phyloP scores from a whole-genome alignment of 2,113 vertebrate species.

The Thomomys bottae region DNA sequence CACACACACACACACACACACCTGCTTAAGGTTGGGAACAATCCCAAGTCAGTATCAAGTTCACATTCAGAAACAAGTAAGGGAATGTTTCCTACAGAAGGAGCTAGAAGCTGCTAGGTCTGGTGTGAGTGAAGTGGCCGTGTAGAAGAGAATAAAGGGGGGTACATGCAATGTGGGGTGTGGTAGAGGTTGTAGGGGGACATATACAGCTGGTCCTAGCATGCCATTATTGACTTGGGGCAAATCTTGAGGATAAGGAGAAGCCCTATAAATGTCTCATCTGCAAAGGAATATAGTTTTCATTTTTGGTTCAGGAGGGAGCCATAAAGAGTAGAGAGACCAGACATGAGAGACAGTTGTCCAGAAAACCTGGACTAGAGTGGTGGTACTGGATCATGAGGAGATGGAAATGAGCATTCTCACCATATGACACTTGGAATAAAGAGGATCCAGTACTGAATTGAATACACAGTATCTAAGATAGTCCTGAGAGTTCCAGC shows the following conservation, averaged over 20 bases:
- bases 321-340: background rate
- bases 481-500: background rate
- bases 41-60: background rate
- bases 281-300: background rate
- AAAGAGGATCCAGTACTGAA: background rate
- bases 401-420: background rate
- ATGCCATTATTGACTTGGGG: background rate
- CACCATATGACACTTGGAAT: background rate
- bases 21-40: background rate
- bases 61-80: background rate
- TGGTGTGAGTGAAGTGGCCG: background rate
- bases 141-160: background rate
- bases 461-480: background rate
- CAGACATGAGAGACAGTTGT: background rate
- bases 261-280: background rate
- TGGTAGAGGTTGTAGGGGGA: background rate
- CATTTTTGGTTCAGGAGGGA: background rate
- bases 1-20: no score
- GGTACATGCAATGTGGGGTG: background rate
- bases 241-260: background rate
- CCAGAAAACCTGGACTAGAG: background rate
- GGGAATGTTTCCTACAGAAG: background rate
- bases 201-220: background rate
- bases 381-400: no score
- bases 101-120: background rate